These are phyloP conservation scores for Allobates femoralis DNA, from an alignment of 2,797 vertebrate genomes.

Conservation along the genomic window DNA sequence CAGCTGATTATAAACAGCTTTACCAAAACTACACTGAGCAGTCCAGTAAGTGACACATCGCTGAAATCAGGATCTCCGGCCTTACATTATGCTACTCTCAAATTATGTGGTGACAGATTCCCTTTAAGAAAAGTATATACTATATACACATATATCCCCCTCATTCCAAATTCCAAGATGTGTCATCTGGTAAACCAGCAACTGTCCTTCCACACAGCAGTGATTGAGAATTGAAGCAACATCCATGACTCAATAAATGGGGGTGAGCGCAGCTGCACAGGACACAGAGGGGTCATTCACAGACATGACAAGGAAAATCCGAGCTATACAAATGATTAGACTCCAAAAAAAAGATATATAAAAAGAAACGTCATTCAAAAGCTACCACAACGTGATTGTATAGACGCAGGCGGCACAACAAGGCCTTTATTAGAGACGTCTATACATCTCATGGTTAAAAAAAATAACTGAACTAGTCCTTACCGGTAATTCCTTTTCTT, in stretches of 20 bases:
- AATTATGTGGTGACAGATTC: too few species aligned
- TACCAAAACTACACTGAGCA: too few species aligned
- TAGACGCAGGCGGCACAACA: not conserved
- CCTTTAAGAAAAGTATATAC: not conserved
- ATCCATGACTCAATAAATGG: not conserved
- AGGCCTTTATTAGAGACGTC: not conserved
- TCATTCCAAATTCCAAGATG: not conserved
- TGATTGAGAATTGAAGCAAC: conserved; percentile 11
- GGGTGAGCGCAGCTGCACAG: conserved; percentile 39
- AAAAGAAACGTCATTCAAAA: not conserved
- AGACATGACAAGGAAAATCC: not conserved
- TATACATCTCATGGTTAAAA: too few species aligned
- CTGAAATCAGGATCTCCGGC: too few species aligned
- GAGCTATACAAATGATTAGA: not conserved
- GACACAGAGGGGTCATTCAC: conserved; percentile 51
- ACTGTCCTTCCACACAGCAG: conserved; percentile 9
- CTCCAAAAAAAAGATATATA: not conserved
- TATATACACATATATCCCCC: too few species aligned
- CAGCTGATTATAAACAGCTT: too few species aligned
- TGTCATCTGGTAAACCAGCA: not conserved
- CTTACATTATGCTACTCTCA: too few species aligned
- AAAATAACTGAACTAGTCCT: too few species aligned
- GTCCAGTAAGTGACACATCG: too few species aligned
- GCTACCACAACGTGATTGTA: not conserved
- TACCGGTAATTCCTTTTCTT: too few species aligned